A percentile compares a stretch with the other conserved stretches of the same genome.
phyloP scores from a whole-genome alignment of 2,113 vertebrate genomes.

The cattle (Bos taurus) region DNA sequence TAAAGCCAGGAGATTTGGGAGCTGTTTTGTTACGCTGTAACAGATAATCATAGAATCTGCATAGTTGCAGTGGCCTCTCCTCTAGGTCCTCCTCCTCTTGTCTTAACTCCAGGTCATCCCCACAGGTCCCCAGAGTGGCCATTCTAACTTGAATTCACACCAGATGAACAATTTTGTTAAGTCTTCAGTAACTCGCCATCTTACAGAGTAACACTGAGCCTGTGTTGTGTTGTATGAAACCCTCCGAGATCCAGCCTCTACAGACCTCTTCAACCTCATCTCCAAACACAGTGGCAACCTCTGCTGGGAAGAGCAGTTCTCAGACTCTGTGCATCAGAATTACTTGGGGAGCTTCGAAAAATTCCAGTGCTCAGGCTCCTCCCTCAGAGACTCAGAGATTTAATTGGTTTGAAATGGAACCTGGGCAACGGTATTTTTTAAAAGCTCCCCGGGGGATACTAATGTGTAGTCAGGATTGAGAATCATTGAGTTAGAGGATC shows the following conservation, averaged over 20 bases:
- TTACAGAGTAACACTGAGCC: not conserved
- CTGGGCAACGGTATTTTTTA: conserved; percentile 34
- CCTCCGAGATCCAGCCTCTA: not conserved
- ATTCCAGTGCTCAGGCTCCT: conserved; percentile 16
- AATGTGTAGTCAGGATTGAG: conserved; percentile 34
- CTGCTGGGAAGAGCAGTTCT: not conserved
- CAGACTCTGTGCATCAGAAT: not conserved
- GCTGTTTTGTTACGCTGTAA: not conserved
- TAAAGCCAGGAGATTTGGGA: not conserved
- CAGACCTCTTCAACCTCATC: not conserved
- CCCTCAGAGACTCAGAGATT: conserved; percentile 17
- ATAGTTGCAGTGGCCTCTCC: not conserved
- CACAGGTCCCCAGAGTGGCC: not conserved
- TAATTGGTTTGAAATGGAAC: conserved; percentile 57
- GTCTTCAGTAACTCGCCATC: not conserved
- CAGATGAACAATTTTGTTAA: not conserved
- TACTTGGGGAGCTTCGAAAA: conserved; percentile 4
- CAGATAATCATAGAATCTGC: not conserved
- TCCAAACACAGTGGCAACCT: not conserved
- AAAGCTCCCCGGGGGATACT: conserved; percentile 53
- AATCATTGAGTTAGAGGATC: conserved; percentile 40
- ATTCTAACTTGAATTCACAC: not conserved
- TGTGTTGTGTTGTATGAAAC: fast-evolving
- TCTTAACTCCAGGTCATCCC: not conserved
- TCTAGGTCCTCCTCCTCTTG: not conserved